These are phyloP conservation scores for Sapajus apella DNA, from an alignment of 2,113 vertebrate species.

Conservation along the genomic window DNA sequence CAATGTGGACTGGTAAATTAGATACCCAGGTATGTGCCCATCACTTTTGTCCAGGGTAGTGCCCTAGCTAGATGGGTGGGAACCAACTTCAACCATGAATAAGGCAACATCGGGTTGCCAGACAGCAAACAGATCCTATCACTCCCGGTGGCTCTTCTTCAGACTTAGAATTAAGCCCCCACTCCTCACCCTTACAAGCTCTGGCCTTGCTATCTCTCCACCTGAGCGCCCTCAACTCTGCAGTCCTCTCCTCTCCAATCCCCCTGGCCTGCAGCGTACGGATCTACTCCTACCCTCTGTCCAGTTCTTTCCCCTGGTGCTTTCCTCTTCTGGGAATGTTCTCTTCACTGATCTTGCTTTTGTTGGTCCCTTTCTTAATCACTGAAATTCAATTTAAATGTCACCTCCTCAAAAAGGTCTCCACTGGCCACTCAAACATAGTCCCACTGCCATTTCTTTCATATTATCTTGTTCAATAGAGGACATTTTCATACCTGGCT, in stretches of 20 bases:
- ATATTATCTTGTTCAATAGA: background rate
- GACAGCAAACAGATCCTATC: background rate
- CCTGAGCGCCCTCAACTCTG: background rate
- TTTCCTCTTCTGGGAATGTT: background rate
- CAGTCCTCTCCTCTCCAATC: background rate
- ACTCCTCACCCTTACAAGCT: background rate
- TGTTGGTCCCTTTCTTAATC: background rate
- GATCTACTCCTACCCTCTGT: background rate
- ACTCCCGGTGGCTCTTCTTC: background rate
- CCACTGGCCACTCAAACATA: background rate
- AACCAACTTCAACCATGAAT: background rate
- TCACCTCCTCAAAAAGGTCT: background rate
- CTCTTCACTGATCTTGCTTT: background rate
- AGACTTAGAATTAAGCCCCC: background rate
- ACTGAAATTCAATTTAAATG: background rate
- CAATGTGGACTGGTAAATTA: background rate
- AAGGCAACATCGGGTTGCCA: background rate
- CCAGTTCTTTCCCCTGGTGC: background rate
- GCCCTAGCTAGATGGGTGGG: background rate
- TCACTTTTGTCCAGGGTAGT: background rate
- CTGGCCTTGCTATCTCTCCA: background rate
- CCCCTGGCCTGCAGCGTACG: background rate
- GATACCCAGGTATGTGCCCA: background rate
- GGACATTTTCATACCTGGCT: no score
- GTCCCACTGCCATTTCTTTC: background rate